Evolutionary conservation across 2,113 vertebrate species (phyloP), one percentile per base, ranked within the genome.

Genomic region (Bubo blakistoni): DNA sequence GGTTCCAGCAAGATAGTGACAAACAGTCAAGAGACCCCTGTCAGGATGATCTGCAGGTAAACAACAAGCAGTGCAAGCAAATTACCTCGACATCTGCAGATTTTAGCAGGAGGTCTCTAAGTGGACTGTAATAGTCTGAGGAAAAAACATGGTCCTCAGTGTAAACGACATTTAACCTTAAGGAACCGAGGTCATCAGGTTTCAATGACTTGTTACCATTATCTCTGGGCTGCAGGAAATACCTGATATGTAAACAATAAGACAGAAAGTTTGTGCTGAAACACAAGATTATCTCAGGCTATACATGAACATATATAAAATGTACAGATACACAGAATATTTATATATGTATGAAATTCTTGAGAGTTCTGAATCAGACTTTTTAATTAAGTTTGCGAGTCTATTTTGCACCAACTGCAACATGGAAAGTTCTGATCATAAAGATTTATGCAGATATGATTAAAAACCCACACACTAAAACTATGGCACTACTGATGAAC

Each of bases 111-210:
- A 99, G 98, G 18, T 99, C 99, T 95, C 99, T 97, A 92, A 99
- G 99, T 0, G 99, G 98, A 46, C 98, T 98, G 97, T 99, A 99
- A 97, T 99, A 98, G 73, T 99, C 98, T 3, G 99, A 99, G 62
- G 99, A 98, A 97, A 99, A 99, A 90, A 99, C 99, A 19, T 99
- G 99, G 96, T 99, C 99, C 92, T 99, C 99, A 1, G 99, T 99
- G 98, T 99, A 99, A 97, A 99, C 98, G 52, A 99, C 99, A 80
- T 99, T 99, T 89, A 99, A 95, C 92, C 99, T 98, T 92, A 99
- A 98, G 29, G 99, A 99, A 82, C 99, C 99, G 2, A 99, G 98
- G 78, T 99, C 99, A 38, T 99, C 99, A 4, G 99, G 99, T 97
- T 99, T 99, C 94, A 99, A 93, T 12, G 98, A 98, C 94, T 99